Base-by-base conservation (phyloP, 2,888 invertebrate genomes). In the Opisthograptis luteolata region DNA sequence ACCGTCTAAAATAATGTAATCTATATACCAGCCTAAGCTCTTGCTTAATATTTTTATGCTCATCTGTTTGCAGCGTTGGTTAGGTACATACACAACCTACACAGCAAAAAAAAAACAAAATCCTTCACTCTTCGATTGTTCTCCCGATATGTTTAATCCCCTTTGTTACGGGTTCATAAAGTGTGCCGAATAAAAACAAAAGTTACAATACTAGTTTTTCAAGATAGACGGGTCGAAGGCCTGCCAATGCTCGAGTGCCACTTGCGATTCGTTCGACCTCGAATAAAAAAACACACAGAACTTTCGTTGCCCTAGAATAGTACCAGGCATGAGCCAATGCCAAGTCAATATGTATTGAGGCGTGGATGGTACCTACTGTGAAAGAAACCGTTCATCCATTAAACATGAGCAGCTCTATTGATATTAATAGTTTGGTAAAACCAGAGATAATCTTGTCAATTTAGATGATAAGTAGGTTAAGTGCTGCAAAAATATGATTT, bases 181-280 rank as follows among this genome's bases (percentile, higher is more conserved):
- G 62, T 73, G 70, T 75, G 73, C 66, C 71, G 64, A 77, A 76
- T 75, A 87, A 87, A 87, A 87, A 81, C 79, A 87, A 88, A 87
- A 88, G 87, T 87, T 68, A 81, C 77, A 55, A 70, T 78, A 82
- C 87, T 73, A 82, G 87, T 87, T 87, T 79, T 78, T 79, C 81
- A 69, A 84, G 84, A 82, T 74, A 73, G 70, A 64, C 77, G 72
- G 80, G 80, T 81, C 76, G 76, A 72, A 76, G 73, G 72, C 69
- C 70, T 67, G 64, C 64, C 62, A 63, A 66, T 68, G 70, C 62
- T 63, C 60, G 64, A 73, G 71, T 61, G 74, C 76, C 73, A 76
- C 75, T 79, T 79, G 78, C 77, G 69, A 80, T 76, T 71, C 72
- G 68, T 70, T 68, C 67, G 81, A 73, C 84, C 82, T 82, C 83